Evolutionary conservation across 1,140 invertebrate genomes (phyloP).

Genomic region (Drosophila aff.): DNA sequence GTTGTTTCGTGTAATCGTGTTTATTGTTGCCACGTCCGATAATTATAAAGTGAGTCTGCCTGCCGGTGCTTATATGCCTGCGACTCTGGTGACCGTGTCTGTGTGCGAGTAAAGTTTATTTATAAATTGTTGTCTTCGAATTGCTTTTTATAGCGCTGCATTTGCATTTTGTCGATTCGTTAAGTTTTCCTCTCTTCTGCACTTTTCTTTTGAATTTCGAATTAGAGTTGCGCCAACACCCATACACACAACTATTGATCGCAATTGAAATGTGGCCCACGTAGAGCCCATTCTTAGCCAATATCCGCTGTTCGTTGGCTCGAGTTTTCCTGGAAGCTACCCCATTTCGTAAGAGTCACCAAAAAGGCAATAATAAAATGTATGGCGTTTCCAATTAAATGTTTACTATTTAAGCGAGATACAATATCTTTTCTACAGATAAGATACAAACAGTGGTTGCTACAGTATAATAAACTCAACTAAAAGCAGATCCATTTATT

Average conservation of each 20-base stretch:
- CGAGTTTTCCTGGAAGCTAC: constrained; percentile 16
- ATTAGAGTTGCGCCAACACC: constrained; percentile 29
- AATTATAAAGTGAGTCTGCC: constrained; percentile 56
- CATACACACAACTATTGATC: constrained; percentile 14
- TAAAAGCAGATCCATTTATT: not conserved
- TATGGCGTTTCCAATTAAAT: not conserved
- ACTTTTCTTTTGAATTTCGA: constrained; percentile 35
- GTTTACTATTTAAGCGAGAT: constrained; percentile 21
- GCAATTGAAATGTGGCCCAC: constrained; percentile 54
- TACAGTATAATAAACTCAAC: not conserved
- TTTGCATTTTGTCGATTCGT: constrained; percentile 46
- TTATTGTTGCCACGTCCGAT: constrained; percentile 50
- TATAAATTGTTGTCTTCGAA: constrained; percentile 64
- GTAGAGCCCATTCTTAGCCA: constrained; percentile 34
- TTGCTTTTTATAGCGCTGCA: constrained; percentile 59
- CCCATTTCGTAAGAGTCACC: constrained; percentile 3
- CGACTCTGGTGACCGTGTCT: constrained; percentile 5
- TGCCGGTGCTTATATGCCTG: constrained; percentile 9
- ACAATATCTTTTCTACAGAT: constrained; percentile 2
- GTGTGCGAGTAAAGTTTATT: constrained; percentile 51
- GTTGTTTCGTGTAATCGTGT: constrained; percentile 34
- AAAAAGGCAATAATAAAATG: not conserved
- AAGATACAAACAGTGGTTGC: not conserved
- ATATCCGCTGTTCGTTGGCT: constrained; percentile 22
- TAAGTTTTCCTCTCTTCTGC: constrained; percentile 38